Evolutionary conservation across 2,113 vertebrate genomes (phyloP).

Genomic region (Ailuropoda melanoleuca): DNA sequence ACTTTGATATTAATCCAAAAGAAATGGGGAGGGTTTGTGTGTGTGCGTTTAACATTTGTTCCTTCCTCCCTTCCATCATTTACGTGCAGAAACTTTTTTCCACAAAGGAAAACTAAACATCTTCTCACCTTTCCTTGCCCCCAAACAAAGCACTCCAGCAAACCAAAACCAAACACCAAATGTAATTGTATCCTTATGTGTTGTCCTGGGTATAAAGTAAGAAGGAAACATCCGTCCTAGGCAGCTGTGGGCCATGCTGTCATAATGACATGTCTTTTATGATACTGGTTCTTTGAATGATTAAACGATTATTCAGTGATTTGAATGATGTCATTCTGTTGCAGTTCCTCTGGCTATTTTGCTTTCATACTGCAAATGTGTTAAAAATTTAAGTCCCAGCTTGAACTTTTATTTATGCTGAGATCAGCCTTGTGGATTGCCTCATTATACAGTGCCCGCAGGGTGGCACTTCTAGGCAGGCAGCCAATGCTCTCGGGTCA

Average conservation of each 20-base stretch:
- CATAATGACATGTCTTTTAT: not conserved
- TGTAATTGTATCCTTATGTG: not conserved
- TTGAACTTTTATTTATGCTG: slow-evolving; percentile 72
- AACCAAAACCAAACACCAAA: not conserved
- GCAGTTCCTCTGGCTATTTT: slow-evolving; percentile 44
- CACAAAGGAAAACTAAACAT: not conserved
- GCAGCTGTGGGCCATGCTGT: not conserved
- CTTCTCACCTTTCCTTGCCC: slow-evolving; percentile 14
- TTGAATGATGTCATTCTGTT: slow-evolving; percentile 41
- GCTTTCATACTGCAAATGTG: slow-evolving; percentile 60
- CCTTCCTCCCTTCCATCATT: not conserved
- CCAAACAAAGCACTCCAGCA: not conserved
- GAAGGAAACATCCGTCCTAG: not conserved
- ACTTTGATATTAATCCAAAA: not conserved
- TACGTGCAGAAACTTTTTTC: not conserved
- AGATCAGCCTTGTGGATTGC: slow-evolving; percentile 61
- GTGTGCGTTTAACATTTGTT: not conserved
- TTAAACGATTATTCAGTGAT: not conserved
- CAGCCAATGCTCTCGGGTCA: slow-evolving; percentile 41
- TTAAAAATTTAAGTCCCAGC: slow-evolving; percentile 61
- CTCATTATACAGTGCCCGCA: slow-evolving; percentile 55
- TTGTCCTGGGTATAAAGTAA: not conserved
- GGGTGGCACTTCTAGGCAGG: slow-evolving; percentile 48
- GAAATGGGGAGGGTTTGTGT: not conserved
- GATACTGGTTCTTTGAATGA: not conserved